Base-by-base conservation (phyloP, 2,113 vertebrate genomes). In the Spea multiplicata region DNA sequence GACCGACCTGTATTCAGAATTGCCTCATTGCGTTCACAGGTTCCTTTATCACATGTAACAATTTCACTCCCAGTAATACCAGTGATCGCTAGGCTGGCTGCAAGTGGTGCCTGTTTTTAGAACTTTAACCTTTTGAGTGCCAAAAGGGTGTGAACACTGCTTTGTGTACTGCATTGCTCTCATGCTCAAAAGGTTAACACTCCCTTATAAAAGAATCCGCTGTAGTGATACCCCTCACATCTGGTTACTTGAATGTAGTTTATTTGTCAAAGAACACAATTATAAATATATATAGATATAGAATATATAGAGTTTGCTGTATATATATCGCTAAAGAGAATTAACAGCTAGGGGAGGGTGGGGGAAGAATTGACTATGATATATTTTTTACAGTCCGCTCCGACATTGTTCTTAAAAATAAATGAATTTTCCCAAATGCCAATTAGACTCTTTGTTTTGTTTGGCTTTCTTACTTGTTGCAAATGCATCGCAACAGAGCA, bases 191-290 rank as follows among this genome's bases (percentile, higher is more conserved):
- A 30, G 30, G 30, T 30, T 30, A 30, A 30, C 30, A 30, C 30
- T 30, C 10, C 4, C 5, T 14, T 67, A 10, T 14, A 66, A 17
- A 75, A 65, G 6, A 6, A 6, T 8, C 45, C 8, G 8, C 14
- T 14, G 17, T 17, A 85, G 77, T 92, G 90, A 91, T 92, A 90
- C 89, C 91, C 87, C 82, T 91, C 44, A 75, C 91, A 85, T 90
- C 85, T 87, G 88, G 88, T 86, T 94, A 94, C 93, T 95, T 94
- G 88, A 96, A 91, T 93, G 85, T 93, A 90, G 90, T 88, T 75
- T 90, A 84, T 92, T 90, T 91, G 86, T 88, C 83, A 78, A 85
- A 83, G 81, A 78, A 55, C 84, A 72, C 59, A 83, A 83, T 85
- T 73, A 80, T 83, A 81, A 83, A 86, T 83, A 78, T 81, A 82